Base-by-base conservation (phyloP, 2,888 invertebrate species). In the Tholera decimalis region DNA sequence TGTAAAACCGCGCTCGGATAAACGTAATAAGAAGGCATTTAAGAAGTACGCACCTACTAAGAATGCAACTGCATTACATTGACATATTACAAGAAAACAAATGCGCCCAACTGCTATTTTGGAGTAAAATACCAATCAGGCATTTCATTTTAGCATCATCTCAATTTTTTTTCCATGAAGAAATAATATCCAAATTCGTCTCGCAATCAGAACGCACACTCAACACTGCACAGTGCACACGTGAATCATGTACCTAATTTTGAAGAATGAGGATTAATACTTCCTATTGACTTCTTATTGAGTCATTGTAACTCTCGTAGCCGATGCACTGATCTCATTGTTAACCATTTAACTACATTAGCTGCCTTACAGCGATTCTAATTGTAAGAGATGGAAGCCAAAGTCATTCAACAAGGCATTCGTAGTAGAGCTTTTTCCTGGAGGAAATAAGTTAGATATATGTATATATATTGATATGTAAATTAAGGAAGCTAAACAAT, bases 271-370 rank as follows among this genome's bases (percentile, higher is more conserved):
- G 56, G 39, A 49, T 41, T 62, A 70, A 41, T 73, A 63, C 30
- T 57, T 62, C 57, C 33, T 11, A 41, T 57, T 69, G 49, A 54
- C 60, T 41, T 50, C 43, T 44, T 71, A 54, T 65, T 66, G 44
- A 72, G 73, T 72, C 73, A 77, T 72, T 64, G 50, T 46, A 22
- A 50, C 35, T 55, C 24, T 44, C 44, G 37, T 60, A 39, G 49
- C 20, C 20, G n/a, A 53, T 71, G 20, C 24, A 54, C 56, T 74
- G 74, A 74, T 77, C 53, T 77, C 73, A 77, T 65, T 71, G 51
- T 77, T 20, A 18, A 46, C 39, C 39, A 33, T 62, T 51, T 39
- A 50, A 15, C 35, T 20, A 20, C 28, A 69, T 70, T 26, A 50
- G 72, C 6, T 71, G 59, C 20, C 28, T 22, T 51, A 39, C 20